Evolutionary conservation across 2,888 invertebrate species (phyloP).

Genomic region (Heliothis peltigera): DNA sequence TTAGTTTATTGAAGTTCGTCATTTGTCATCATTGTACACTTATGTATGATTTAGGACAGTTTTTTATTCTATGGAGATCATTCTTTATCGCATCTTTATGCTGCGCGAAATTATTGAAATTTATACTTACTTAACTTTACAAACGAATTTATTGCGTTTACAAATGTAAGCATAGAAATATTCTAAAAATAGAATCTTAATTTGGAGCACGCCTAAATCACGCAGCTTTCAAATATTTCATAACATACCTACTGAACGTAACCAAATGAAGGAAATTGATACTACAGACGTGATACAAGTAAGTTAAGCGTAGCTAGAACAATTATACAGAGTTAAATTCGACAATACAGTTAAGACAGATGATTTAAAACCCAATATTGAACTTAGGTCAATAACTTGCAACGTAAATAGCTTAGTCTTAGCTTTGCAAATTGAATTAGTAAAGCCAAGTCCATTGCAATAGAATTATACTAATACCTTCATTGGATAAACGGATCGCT

Average conservation of each 20-base stretch:
- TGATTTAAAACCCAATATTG: conserved; percentile 39
- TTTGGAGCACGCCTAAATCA: conserved; percentile 22
- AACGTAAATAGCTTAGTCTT: conserved; percentile 64
- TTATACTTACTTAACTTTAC: not conserved
- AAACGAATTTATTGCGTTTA: conserved; percentile 6
- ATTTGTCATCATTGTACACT: not conserved
- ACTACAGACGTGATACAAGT: conserved; percentile 5
- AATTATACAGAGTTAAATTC: conserved; percentile 6
- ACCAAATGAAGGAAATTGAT: conserved; percentile 18
- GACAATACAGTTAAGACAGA: conserved; percentile 5
- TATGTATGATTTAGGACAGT: too few relatives aligned
- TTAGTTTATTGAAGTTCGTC: conserved; percentile 18
- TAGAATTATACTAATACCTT: conserved; percentile 70
- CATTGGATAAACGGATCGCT: conserved; percentile 69
- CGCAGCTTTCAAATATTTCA: conserved; percentile 47
- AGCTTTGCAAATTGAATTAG: conserved; percentile 82
- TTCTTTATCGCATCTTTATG: conserved; percentile 2
- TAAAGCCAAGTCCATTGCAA: conserved; percentile 73
- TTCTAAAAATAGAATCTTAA: conserved; percentile 32
- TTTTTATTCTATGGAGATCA: not conserved
- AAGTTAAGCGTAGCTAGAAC: not conserved
- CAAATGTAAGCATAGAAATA: conserved; percentile 9
- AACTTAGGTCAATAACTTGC: conserved; percentile 77
- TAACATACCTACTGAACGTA: conserved; percentile 27
- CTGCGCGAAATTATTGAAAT: not conserved